A percentile compares a stretch with the other conserved stretches of the same genome.
Conservation (phyloP, 2,113 vertebrate species). For the Triplophysa siluroides region DNA sequence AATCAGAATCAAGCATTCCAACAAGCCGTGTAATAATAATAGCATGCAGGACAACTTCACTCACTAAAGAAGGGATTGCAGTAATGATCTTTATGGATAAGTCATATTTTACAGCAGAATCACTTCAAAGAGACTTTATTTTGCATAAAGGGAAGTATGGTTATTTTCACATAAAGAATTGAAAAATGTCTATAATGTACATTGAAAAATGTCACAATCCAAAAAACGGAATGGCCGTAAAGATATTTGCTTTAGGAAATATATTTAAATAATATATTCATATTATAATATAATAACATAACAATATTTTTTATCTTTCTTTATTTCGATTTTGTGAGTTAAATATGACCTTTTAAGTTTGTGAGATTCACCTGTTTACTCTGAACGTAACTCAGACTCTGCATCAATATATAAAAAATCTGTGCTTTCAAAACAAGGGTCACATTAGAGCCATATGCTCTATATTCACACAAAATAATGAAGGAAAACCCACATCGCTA, state of each 20-base stretch:
- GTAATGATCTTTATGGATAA: no score
- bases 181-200: no score
- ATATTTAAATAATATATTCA: no score
- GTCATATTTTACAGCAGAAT: no score
- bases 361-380: not conserved
- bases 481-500: not conserved
- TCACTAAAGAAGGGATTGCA: no score
- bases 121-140: no score
- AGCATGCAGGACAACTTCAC: no score
- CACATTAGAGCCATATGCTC: not conserved
- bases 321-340: not conserved
- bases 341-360: not conserved
- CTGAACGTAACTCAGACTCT: not conserved
- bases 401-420: not conserved
- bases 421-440: slow-evolving; percentile 1
- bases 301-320: not conserved
- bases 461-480: not conserved
- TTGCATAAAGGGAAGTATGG: no score
- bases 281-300: not conserved
- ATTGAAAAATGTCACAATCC: not conserved
- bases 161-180: no score
- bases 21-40: no score
- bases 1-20: no score
- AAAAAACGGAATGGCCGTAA: not conserved
- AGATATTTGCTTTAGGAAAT: not conserved